Base-by-base conservation (phyloP, 1,140 invertebrate species). In the Ips typographus region DNA sequence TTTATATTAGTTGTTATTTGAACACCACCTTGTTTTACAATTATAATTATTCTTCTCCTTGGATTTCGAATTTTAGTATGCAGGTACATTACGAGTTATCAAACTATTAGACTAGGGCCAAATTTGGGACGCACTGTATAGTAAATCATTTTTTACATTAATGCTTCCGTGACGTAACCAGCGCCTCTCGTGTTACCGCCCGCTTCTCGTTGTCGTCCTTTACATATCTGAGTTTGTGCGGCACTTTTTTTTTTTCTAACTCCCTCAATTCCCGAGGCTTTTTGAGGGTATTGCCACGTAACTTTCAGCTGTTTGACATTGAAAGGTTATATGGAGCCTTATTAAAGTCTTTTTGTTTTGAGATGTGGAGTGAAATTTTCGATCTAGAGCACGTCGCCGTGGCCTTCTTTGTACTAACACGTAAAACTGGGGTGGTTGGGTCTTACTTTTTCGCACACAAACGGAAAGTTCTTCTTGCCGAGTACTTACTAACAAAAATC, bases 351-450 rank as follows among this genome's bases (percentile, higher is more conserved):
- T 22, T 22, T 22, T 22, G 22, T 22, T 22, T 22, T 22, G 22
- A 22, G 22, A 22, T 22, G 22, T 22, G 22, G 22, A 22, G 22
- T 22, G 22, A 22, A 22, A 22, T 68, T 56, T 52, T 40, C 40
- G 57, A 41, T 51, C 47, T 53, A 44, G 58, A 5, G 3, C n/a
- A 52, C 55, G 2, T 8, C 39, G 47, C 6, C 49, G 52, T 41
- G 42, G 42, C 40, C 22, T n/a, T 40, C 49, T 44, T 62, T 53
- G 53, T 63, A 8, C 36, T 40, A 68, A 63, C 47, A 40, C 22
- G 22, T 22, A 22, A 22, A 22, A 22, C 22, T 56, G 8, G 56
- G 70, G 70, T 71, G 70, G 65, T 71, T 71, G 70, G 70, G 65
- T 71, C 65, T 42, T 71, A 38, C 38, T 65, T 61, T 60, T 47